A percentile compares a stretch with the other conserved stretches of the same genome.
These are phyloP conservation scores for Cygnus atratus DNA, from an alignment of 2,113 vertebrate species.

Conservation along the genomic window DNA sequence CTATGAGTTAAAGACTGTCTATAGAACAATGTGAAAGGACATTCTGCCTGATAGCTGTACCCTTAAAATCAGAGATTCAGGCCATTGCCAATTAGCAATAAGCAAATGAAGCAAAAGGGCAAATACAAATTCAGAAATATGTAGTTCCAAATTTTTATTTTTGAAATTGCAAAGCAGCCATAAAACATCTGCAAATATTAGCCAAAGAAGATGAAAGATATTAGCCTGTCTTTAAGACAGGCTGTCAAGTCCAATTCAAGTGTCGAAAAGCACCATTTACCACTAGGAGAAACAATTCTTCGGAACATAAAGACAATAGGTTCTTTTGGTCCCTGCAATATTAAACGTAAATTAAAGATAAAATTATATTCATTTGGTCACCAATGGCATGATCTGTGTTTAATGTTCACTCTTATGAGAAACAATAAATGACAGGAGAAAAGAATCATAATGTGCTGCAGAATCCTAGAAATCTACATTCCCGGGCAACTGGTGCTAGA, in stretches of 20 bases:
- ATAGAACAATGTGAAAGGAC: not conserved
- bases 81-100: not conserved
- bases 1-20: conserved; percentile 15
- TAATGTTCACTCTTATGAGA: not conserved
- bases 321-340: not conserved
- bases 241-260: not conserved
- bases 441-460: not conserved
- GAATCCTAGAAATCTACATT: not conserved
- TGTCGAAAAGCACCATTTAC: not conserved
- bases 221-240: not conserved
- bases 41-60: not conserved
- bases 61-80: not conserved
- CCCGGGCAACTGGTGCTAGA: not conserved
- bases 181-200: not conserved
- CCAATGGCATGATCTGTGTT: not conserved
- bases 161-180: not conserved
- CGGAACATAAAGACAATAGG: not conserved
- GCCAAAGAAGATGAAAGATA: not conserved
- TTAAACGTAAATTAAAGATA: not conserved
- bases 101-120: not conserved
- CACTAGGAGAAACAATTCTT: not conserved
- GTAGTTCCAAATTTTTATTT: not conserved
- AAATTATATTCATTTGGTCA: not conserved
- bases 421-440: not conserved
- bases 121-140: not conserved